These are phyloP conservation scores for Hymenopus coronatus DNA, from an alignment of 2,888 invertebrate genomes.

Conservation along the genomic window DNA sequence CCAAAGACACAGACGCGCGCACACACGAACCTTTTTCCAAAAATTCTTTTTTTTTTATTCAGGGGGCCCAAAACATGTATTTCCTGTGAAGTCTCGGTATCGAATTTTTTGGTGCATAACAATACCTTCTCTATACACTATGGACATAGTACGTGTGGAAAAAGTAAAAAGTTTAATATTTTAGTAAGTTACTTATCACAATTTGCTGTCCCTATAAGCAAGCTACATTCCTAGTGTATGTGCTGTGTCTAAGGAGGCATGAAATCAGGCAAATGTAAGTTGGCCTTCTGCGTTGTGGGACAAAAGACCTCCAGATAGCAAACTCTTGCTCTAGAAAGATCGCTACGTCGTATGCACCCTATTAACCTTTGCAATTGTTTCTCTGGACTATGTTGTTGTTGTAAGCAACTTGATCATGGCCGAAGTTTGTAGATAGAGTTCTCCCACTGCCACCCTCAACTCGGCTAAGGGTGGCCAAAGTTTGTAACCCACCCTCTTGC, in stretches of 20 bases:
- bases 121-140: too few species aligned
- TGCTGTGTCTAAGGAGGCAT: not conserved
- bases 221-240: not conserved
- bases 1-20: too few species aligned
- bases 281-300: not conserved
- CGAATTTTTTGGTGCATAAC: too few species aligned
- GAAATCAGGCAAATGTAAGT: not conserved
- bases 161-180: too few species aligned
- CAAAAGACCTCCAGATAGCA: not conserved
- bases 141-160: too few species aligned
- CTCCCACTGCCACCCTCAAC: not conserved
- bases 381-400: not conserved
- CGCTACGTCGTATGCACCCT: not conserved
- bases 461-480: not conserved
- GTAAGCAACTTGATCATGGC: conserved; percentile 13
- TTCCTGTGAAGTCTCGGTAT: too few species aligned
- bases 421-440: conserved; percentile 1
- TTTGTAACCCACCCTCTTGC: not conserved
- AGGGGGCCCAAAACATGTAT: too few species aligned
- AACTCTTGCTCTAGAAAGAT: not conserved
- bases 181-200: too few species aligned
- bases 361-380: conserved; percentile 12
- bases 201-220: not conserved
- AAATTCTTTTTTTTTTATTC: too few species aligned
- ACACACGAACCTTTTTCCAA: too few species aligned